These are phyloP conservation scores for Glaucomys volans DNA, from an alignment of 2,113 vertebrate species.

Conservation along the genomic window DNA sequence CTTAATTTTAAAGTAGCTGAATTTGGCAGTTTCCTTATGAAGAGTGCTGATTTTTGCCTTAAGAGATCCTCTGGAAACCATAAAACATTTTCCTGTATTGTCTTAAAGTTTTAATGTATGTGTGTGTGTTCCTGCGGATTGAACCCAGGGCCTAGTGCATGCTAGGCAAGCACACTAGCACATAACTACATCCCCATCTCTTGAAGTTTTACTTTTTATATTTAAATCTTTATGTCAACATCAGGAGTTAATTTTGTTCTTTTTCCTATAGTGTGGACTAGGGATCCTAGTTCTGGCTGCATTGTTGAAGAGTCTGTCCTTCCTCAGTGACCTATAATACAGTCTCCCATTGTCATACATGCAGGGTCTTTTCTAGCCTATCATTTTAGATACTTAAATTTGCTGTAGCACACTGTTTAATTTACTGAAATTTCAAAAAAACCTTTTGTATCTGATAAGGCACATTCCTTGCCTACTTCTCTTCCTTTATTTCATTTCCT, in stretches of 20 bases:
- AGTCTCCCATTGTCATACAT: not conserved
- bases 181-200: too few relatives aligned
- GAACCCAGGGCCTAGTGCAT: not conserved
- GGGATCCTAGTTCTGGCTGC: not conserved
- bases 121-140: not conserved
- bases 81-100: not conserved
- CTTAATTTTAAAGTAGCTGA: not conserved
- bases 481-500: not conserved
- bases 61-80: not conserved
- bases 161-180: not conserved
- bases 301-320: not conserved
- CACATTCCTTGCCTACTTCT: not conserved
- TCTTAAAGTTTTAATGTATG: not conserved
- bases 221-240: not conserved
- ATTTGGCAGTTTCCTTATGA: not conserved
- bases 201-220: not conserved
- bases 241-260: not conserved
- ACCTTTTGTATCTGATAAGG: not conserved
- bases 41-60: not conserved
- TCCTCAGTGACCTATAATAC: not conserved
- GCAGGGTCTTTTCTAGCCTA: not conserved
- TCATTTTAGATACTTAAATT: not conserved
- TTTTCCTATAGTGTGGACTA: not conserved
- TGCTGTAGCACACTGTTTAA: not conserved
- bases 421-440: not conserved